phyloP scores from a whole-genome alignment of 2,888 invertebrate genomes.

The Lithodes maja region DNA sequence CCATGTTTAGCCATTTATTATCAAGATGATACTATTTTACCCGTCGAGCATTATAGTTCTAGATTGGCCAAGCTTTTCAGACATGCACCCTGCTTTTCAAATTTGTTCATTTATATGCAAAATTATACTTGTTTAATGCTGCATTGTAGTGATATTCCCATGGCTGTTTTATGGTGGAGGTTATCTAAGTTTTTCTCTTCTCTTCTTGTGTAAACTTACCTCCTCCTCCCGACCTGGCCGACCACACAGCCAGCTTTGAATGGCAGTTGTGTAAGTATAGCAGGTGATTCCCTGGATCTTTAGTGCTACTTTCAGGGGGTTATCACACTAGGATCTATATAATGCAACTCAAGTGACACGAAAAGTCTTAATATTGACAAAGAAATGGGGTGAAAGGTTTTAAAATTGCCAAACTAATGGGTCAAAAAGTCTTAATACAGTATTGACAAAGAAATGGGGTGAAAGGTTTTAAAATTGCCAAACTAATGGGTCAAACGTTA shows the following conservation, averaged over 20 bases:
- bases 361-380: no score
- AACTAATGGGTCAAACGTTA: no score
- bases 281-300: constrained; percentile 31
- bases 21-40: no score
- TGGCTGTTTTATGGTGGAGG: constrained; percentile 54
- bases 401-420: no score
- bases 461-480: no score
- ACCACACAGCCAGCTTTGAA: constrained; percentile 81
- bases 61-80: not conserved
- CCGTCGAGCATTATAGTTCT: no score
- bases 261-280: constrained; percentile 77
- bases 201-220: constrained; percentile 55
- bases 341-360: no score
- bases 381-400: no score
- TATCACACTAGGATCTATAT: no score
- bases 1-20: no score
- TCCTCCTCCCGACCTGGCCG: constrained; percentile 46
- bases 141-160: constrained; percentile 37
- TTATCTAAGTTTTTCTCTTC: constrained; percentile 60
- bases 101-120: constrained; percentile 1
- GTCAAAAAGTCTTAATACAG: no score
- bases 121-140: constrained; percentile 19
- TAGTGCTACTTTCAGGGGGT: constrained; percentile 39
- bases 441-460: no score
- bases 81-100: constrained; percentile 8